These are phyloP conservation scores for Saimiri boliviensis DNA, from an alignment of 2,113 vertebrate genomes.

Conservation along the genomic window DNA sequence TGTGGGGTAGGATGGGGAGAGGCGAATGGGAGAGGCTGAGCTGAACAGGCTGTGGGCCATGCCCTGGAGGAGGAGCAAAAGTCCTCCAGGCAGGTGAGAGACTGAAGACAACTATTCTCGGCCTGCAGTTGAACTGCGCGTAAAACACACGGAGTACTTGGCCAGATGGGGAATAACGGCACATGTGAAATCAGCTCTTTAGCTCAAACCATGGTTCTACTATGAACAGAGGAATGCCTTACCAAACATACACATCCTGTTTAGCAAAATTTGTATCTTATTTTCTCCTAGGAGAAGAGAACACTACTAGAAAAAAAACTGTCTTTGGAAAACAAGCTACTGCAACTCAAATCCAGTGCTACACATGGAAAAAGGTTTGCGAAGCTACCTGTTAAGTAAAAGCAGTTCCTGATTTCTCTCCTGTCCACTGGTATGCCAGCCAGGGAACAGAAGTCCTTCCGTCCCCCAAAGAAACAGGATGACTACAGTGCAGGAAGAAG, in stretches of 20 bases:
- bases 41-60: background rate
- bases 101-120: background rate
- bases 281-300: conserved; percentile 82
- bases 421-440: background rate
- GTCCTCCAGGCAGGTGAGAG: fast-evolving
- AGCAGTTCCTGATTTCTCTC: background rate
- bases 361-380: conserved; percentile 73
- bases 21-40: fast-evolving
- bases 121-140: background rate
- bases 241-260: background rate
- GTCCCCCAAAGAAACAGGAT: background rate
- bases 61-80: background rate
- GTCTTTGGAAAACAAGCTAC: conserved; percentile 78
- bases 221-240: background rate
- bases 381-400: background rate
- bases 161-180: background rate
- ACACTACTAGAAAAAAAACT: conserved; percentile 79
- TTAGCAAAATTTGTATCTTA: background rate
- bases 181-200: background rate
- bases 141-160: background rate
- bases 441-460: too few relatives aligned
- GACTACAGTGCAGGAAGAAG: background rate
- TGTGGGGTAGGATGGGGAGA: background rate
- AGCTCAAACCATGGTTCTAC: background rate
- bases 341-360: conserved; percentile 64